Percentiles rank a stretch among this genome's conserved stretches.
These are phyloP conservation scores for Diarsia rubi DNA, from an alignment of 2,888 invertebrate genomes.

Conservation along the genomic window DNA sequence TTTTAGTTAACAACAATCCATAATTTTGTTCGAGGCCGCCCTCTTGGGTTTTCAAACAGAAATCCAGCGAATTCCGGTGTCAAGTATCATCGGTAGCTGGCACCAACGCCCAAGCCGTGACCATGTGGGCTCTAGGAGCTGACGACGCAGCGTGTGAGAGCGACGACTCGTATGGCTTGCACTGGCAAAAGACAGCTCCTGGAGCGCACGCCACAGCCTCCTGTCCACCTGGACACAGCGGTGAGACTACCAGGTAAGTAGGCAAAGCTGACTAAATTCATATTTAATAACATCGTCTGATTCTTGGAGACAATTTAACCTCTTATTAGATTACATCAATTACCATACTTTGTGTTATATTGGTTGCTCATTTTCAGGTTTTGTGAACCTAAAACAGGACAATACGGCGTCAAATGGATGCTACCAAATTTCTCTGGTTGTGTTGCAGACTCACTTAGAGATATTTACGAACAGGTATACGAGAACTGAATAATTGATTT, in stretches of 20 bases:
- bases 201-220: conserved; percentile 92
- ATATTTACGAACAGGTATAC: conserved; percentile 92
- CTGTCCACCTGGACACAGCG: conserved; percentile 89
- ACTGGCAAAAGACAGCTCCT: conserved; percentile 93
- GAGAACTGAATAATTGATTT: background rate
- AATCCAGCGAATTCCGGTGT: conserved; percentile 95
- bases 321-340: background rate
- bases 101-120: conserved; percentile 89
- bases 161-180: conserved; percentile 90
- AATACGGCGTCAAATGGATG: conserved; percentile 93
- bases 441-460: conserved; percentile 91
- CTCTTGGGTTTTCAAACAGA: conserved; percentile 82
- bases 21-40: background rate
- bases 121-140: conserved; percentile 92
- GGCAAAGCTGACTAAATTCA: background rate
- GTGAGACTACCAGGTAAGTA: conserved; percentile 83
- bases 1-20: background rate
- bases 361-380: conserved; percentile 75
- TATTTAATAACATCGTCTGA: background rate
- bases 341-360: background rate
- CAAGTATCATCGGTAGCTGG: conserved; percentile 91
- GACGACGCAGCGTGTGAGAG: conserved; percentile 89
- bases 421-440: conserved; percentile 95
- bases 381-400: conserved; percentile 86
- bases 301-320: background rate